Base-by-base conservation (phyloP, 2,888 invertebrate genomes). In the Acrobasis suavella region DNA sequence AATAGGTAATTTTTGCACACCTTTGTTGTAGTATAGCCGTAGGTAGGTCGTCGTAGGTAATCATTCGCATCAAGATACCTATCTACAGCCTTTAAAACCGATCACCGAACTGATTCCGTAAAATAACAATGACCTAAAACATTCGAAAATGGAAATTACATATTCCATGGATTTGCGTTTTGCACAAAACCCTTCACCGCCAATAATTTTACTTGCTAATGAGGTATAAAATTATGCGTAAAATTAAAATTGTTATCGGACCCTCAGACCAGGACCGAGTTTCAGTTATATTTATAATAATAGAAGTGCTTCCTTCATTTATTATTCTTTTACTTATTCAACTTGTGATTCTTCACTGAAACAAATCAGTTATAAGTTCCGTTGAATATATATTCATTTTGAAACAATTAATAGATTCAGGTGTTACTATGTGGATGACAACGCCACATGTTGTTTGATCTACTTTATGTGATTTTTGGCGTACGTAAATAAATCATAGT, bases 181-280 rank as follows among this genome's bases (percentile, higher is more conserved):
- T 14, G 37, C 16, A 60, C 50, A 39, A 37, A 38, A 68, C 70
- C 67, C 72, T 66, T 46, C 58, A 63, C 55, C 63, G 65, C 65
- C 65, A 66, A 64, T 69, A 50, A 80, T 82, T 80, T 73, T 67
- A 78, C 78, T 82, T 82, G 79, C 81, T 74, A 82, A 83, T 82
- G 75, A 77, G 72, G 67, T 67, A 66, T 68, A 64, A 75, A 76
- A 79, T 78, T 78, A 78, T 78, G 67, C 76, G 67, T 67, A 67
- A 72, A 73, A 76, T 76, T 74, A 69, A 72, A 76, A 78, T 74
- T 75, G 65, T 72, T 74, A 69, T 65, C 67, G 60, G 65, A 64
- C 62, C 65, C 69, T 64, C 64, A 64, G 56, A 65, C 58, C 52
- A 64, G 58, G 62, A 17, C 54, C 56, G 62, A 65, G 62, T 61